Conservation (phyloP, 1,140 invertebrate genomes). For the Asobara japonica region DNA sequence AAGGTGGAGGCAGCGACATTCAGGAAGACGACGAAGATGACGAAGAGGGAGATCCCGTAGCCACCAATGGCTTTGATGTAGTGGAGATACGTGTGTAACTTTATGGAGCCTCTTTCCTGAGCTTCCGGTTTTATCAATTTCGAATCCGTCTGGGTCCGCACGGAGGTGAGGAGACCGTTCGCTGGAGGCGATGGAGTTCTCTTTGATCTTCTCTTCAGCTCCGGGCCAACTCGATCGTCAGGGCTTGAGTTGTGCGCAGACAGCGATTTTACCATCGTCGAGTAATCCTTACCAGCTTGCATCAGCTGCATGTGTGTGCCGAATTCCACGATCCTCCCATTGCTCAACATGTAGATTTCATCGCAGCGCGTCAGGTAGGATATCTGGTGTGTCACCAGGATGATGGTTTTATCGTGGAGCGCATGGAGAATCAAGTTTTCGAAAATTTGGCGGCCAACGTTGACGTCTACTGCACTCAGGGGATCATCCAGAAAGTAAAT, state of each 20-base stretch:
- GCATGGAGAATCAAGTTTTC: conserved; percentile 69
- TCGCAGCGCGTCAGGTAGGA: conserved; percentile 71
- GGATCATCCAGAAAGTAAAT: conserved; percentile 81
- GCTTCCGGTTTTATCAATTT: conserved; percentile 63
- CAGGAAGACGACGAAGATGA: conserved; percentile 65
- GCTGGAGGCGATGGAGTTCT: too few species aligned
- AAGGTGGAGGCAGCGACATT: conserved; percentile 71
- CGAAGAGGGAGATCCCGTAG: conserved; percentile 65
- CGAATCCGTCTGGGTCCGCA: not conserved
- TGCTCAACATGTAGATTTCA: conserved; percentile 69
- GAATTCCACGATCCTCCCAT: conserved; percentile 75
- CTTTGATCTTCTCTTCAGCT: not conserved
- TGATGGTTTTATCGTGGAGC: conserved; percentile 73
- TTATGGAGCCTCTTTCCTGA: conserved; percentile 62
- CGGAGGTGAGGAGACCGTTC: too few species aligned
- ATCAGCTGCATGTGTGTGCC: conserved; percentile 76
- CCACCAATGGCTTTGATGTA: conserved; percentile 75
- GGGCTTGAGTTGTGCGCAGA: too few species aligned
- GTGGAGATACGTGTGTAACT: conserved; percentile 61
- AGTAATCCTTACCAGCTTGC: conserved; percentile 72
- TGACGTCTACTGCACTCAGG: conserved; percentile 73
- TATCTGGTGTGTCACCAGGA: conserved; percentile 74
- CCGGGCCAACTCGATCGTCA: too few species aligned
- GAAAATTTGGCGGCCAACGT: conserved; percentile 73
- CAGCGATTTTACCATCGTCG: conserved; percentile 49